A percentile compares a stretch with the other conserved stretches of the same genome.
Conservation (phyloP, 2,888 invertebrate species). For the Eupithecia vulgata region DNA sequence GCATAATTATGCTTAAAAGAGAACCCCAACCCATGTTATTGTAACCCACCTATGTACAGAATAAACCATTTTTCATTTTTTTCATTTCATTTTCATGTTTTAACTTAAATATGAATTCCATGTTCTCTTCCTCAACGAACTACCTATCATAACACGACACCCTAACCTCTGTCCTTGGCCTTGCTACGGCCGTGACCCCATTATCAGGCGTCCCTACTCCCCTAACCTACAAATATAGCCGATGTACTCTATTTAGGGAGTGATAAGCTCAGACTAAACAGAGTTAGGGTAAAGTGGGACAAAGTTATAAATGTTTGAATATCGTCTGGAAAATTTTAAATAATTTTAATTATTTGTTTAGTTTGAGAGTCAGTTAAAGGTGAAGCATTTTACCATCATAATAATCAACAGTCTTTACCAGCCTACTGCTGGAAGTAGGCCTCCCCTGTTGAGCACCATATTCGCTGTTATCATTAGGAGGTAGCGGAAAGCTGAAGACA, state of each 20-base stretch:
- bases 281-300: slow-evolving; percentile 1
- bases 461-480: too few relatives aligned
- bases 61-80: too few relatives aligned
- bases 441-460: too few relatives aligned
- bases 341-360: not conserved
- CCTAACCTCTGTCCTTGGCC: slow-evolving; percentile 25
- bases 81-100: too few relatives aligned
- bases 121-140: not conserved
- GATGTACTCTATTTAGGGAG: slow-evolving; percentile 35
- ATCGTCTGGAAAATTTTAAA: not conserved
- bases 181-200: slow-evolving; percentile 48
- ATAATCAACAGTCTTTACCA: too few relatives aligned
- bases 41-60: too few relatives aligned
- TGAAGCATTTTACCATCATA: too few relatives aligned
- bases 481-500: too few relatives aligned
- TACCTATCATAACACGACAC: not conserved
- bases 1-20: too few relatives aligned
- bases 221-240: slow-evolving; percentile 32
- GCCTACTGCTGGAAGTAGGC: too few relatives aligned
- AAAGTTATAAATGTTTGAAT: not conserved
- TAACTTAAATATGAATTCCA: not conserved
- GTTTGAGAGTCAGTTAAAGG: not conserved
- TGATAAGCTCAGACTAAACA: slow-evolving; percentile 33
- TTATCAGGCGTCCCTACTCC: slow-evolving; percentile 40
- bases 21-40: too few relatives aligned